These are phyloP conservation scores for Drosophila longiperda DNA, from an alignment of 2,888 invertebrate species.

Conservation along the genomic window DNA sequence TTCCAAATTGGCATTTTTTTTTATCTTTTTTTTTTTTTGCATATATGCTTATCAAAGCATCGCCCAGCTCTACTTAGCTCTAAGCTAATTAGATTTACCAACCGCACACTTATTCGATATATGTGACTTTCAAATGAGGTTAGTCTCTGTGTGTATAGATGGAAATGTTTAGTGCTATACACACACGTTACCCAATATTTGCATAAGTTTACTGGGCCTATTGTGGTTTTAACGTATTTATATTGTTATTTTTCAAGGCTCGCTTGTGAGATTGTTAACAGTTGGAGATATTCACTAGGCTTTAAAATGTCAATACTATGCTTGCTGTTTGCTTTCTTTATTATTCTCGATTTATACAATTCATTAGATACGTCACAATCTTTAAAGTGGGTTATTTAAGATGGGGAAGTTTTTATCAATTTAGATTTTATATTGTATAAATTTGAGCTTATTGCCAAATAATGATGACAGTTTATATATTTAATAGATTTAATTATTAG, in stretches of 20 bases:
- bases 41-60: conserved; percentile 37
- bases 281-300: conserved; percentile 31
- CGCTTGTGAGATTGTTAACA: conserved; percentile 40
- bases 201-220: conserved; percentile 27
- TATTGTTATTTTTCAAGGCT: conserved; percentile 50
- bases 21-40: conserved; percentile 31
- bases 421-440: background rate
- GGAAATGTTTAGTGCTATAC: conserved; percentile 4
- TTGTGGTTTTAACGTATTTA: conserved; percentile 35
- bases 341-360: conserved; percentile 25
- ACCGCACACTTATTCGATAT: background rate
- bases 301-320: conserved; percentile 4
- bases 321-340: conserved; percentile 15
- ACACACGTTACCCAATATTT: conserved; percentile 34
- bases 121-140: background rate
- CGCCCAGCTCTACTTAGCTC: conserved; percentile 31
- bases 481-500: background rate
- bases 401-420: background rate
- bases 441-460: background rate
- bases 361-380: conserved; percentile 27
- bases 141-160: background rate
- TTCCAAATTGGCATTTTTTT: conserved; percentile 48
- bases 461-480: too few relatives aligned
- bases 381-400: background rate
- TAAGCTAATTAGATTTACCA: conserved; percentile 66